Conservation (phyloP, 2,113 vertebrate species). For the Haliaeetus leucogaster region DNA sequence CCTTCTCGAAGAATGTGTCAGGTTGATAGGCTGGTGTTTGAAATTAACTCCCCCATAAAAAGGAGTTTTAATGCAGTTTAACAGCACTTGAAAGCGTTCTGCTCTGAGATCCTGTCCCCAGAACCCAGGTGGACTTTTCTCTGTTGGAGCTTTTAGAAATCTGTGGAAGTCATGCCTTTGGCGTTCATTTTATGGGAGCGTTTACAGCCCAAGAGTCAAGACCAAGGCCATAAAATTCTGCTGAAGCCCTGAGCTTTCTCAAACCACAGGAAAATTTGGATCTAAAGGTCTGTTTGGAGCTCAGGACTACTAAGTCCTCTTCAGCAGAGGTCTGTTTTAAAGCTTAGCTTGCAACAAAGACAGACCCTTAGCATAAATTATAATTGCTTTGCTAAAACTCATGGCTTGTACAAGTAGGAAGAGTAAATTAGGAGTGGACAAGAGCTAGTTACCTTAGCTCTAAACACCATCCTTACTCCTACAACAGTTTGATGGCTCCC, state of each 20-base stretch:
- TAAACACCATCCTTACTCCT: not conserved
- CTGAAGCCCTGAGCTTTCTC: not conserved
- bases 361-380: not conserved
- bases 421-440: too few species aligned
- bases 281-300: not conserved
- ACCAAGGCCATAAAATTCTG: not conserved
- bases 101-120: not conserved
- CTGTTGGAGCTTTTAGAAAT: not conserved
- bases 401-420: not conserved
- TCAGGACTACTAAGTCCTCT: not conserved
- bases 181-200: not conserved
- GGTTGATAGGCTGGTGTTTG: not conserved
- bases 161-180: not conserved
- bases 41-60: not conserved
- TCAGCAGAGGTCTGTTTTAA: not conserved
- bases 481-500: not conserved
- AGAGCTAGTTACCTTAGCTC: not conserved
- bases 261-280: not conserved
- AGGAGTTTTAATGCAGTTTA: not conserved
- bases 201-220: not conserved
- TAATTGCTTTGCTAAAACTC: not conserved
- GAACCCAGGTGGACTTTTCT: not conserved
- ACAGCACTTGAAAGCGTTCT: not conserved
- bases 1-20: rapidly evolving
- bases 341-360: not conserved